phyloP scores from a whole-genome alignment of 2,888 invertebrate species.

The Eustalomyia histrio region DNA sequence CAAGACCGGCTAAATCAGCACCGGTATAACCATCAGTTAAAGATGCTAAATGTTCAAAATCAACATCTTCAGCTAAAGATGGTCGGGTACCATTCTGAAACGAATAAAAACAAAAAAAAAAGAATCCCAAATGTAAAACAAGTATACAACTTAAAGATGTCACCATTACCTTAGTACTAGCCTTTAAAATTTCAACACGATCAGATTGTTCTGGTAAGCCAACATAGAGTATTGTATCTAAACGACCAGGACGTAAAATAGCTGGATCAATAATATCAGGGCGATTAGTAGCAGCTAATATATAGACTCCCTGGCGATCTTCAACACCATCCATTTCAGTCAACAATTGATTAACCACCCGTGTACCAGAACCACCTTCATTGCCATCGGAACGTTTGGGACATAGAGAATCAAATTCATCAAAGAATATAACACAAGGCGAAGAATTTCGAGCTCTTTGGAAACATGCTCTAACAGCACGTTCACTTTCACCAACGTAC shows the following conservation, averaged over 20 bases:
- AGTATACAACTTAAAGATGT: not conserved
- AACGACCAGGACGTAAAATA: slow-evolving; percentile 90
- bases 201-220: slow-evolving; percentile 91
- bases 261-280: slow-evolving; percentile 98
- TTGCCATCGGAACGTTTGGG: slow-evolving; percentile 90
- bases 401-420: slow-evolving; percentile 97
- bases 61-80: slow-evolving; percentile 86
- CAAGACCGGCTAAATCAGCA: slow-evolving; percentile 94
- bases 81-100: slow-evolving; percentile 89
- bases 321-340: slow-evolving; percentile 99
- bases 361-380: slow-evolving; percentile 86
- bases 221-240: slow-evolving; percentile 94
- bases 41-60: slow-evolving; percentile 85
- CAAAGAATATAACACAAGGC: slow-evolving; percentile 99
- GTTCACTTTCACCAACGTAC: slow-evolving; percentile 99
- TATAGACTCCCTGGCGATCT: slow-evolving; percentile 93
- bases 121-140: slow-evolving; percentile 8
- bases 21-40: slow-evolving; percentile 92
- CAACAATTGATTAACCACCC: slow-evolving; percentile 97
- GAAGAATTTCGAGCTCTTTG: slow-evolving; percentile 95
- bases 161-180: slow-evolving; percentile 88
- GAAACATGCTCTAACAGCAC: slow-evolving; percentile 97
- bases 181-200: slow-evolving; percentile 91
- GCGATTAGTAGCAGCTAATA: slow-evolving; percentile 97
- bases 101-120: slow-evolving; percentile 30